These are phyloP conservation scores for Leptinotarsa texana DNA, from an alignment of 1,140 invertebrate genomes.

Conservation along the genomic window DNA sequence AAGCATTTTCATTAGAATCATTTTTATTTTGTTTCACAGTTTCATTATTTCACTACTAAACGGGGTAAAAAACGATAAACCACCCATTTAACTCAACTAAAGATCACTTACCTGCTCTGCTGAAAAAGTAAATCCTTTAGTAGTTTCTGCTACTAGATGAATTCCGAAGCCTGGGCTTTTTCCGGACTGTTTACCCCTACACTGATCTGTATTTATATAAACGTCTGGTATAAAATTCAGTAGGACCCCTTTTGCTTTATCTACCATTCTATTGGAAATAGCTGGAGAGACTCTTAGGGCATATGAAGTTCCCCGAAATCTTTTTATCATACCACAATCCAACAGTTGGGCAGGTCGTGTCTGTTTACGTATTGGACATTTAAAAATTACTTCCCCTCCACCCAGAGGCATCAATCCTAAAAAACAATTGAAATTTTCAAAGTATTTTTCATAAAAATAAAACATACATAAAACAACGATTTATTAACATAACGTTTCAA, in stretches of 20 bases:
- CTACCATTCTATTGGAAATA: slow-evolving; percentile 89
- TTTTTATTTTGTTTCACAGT: no score
- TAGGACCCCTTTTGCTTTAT: slow-evolving; percentile 87
- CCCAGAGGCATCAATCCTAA: slow-evolving; percentile 75
- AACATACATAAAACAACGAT: no score
- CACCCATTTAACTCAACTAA: no score
- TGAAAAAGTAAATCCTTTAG: slow-evolving; percentile 77
- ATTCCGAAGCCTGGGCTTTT: slow-evolving; percentile 92
- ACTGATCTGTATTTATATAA: slow-evolving; percentile 92
- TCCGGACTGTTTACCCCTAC: slow-evolving; percentile 81
- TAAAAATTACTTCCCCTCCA: slow-evolving; percentile 88
- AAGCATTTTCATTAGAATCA: no score
- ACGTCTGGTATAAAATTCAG: slow-evolving; percentile 93
- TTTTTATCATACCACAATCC: slow-evolving; percentile 90
- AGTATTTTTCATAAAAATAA: not conserved
- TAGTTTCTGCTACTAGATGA: slow-evolving; percentile 89
- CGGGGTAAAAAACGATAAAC: no score
- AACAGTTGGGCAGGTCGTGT: slow-evolving; percentile 65
- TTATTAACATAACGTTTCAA: no score
- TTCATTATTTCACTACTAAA: no score
- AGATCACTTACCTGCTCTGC: slow-evolving; percentile 63
- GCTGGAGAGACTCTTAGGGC: slow-evolving; percentile 88
- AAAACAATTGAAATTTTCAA: slow-evolving; percentile 21
- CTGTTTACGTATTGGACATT: slow-evolving; percentile 75
- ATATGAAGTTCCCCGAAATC: slow-evolving; percentile 88